Evolutionary conservation across 2,888 invertebrate genomes (phyloP).

Genomic region (Pachydiplax longipennis): DNA sequence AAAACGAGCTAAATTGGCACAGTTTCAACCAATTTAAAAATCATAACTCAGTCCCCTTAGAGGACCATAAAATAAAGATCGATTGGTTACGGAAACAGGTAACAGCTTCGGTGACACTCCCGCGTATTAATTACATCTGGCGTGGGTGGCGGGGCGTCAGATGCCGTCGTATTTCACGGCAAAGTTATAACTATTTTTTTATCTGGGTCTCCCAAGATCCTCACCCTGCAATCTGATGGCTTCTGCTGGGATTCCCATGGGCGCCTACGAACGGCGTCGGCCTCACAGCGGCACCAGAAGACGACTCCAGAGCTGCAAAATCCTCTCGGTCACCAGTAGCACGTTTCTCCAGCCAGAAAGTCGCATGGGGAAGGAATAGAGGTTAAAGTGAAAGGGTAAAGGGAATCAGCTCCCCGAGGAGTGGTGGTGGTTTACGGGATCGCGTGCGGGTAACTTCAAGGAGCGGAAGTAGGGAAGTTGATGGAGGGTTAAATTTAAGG

Average conservation of each 20-base stretch:
- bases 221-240: constrained; percentile 27
- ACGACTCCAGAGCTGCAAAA: background rate
- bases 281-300: constrained; percentile 16
- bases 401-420: background rate
- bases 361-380: background rate
- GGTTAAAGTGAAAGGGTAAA: background rate
- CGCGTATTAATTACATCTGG: background rate
- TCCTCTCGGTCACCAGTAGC: background rate
- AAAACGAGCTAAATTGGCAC: background rate
- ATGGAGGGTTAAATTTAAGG: background rate
- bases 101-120: background rate
- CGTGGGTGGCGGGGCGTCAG: background rate
- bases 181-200: background rate
- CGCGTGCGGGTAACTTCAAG: background rate
- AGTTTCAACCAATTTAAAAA: background rate
- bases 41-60: background rate
- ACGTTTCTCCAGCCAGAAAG: background rate
- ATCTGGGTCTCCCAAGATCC: background rate
- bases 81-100: background rate
- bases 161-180: background rate
- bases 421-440: background rate
- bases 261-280: background rate
- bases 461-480: background rate
- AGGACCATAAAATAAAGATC: background rate
- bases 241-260: constrained; percentile 41